These are phyloP conservation scores for Pantherophis vulpinus DNA, from an alignment of 2,797 vertebrate genomes.

Conservation along the genomic window DNA sequence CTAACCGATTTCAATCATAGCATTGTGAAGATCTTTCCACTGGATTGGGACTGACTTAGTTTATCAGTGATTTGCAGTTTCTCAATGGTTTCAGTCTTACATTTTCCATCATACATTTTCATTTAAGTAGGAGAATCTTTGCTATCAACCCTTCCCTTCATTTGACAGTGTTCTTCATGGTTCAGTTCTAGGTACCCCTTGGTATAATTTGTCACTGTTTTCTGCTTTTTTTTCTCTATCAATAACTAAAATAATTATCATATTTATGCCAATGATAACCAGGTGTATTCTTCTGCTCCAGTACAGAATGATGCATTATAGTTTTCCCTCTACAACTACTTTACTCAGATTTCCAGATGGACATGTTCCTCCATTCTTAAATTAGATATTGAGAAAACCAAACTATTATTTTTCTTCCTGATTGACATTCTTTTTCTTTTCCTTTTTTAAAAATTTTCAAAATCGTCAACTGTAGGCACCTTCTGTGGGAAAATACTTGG, in stretches of 20 bases:
- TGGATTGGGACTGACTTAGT: background rate
- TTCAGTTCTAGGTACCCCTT: background rate
- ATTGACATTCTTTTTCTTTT: background rate
- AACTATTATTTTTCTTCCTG: background rate
- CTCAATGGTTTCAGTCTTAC: background rate
- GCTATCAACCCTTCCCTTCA: background rate
- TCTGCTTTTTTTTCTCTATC: background rate
- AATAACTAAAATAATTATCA: background rate
- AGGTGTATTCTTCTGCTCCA: background rate
- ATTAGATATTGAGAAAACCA: background rate
- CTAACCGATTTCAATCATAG: background rate
- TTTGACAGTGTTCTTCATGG: background rate
- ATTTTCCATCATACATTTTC: background rate
- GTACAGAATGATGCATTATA: background rate
- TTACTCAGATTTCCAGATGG: background rate
- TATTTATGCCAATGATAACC: background rate
- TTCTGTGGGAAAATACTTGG: background rate
- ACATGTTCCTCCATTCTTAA: background rate
- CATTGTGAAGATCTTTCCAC: background rate
- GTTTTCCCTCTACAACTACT: background rate
- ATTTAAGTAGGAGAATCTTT: background rate
- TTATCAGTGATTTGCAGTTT: background rate
- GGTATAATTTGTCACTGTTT: background rate
- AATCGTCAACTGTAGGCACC: background rate
- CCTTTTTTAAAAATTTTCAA: background rate